Evolutionary conservation across 2,797 vertebrate genomes (phyloP).

Genomic region (Clarias fuscus): DNA sequence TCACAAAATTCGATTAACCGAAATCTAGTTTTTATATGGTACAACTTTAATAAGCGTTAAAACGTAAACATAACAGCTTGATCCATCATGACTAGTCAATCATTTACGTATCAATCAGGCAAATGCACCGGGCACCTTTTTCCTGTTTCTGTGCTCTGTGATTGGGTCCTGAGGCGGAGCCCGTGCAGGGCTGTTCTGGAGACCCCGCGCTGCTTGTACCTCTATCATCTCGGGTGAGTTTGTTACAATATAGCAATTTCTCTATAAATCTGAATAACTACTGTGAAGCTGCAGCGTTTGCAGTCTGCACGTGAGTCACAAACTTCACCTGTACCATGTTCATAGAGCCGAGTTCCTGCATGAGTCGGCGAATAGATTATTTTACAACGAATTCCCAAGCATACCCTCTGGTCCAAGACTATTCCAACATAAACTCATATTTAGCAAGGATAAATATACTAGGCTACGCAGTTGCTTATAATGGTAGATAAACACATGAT

Average conservation of each 20-base stretch:
- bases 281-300: constrained; percentile 75
- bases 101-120: constrained; percentile 65
- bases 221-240: constrained; percentile 99
- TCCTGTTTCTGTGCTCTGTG: constrained; percentile 71
- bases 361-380: constrained; percentile 62
- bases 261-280: constrained; percentile 86
- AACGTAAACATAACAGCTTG: neutral
- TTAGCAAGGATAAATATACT: constrained; percentile 70
- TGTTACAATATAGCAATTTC: constrained; percentile 94
- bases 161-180: constrained; percentile 92
- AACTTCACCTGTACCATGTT: constrained; percentile 58
- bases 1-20: neutral
- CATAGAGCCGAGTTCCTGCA: constrained; percentile 61
- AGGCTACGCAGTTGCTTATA: constrained; percentile 69
- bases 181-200: constrained; percentile 96
- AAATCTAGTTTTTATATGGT: too few relatives aligned
- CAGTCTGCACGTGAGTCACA: constrained; percentile 58
- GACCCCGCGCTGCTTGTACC: constrained; percentile 97
- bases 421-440: constrained; percentile 85
- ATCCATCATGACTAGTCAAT: neutral
- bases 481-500: constrained; percentile 38
- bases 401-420: constrained; percentile 82
- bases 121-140: constrained; percentile 64
- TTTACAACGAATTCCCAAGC: constrained; percentile 83
- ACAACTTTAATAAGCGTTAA: neutral